A percentile compares a stretch with the other conserved stretches of the same genome.
phyloP scores from a whole-genome alignment of 2,113 vertebrate genomes.

The Myiopsitta monachus region DNA sequence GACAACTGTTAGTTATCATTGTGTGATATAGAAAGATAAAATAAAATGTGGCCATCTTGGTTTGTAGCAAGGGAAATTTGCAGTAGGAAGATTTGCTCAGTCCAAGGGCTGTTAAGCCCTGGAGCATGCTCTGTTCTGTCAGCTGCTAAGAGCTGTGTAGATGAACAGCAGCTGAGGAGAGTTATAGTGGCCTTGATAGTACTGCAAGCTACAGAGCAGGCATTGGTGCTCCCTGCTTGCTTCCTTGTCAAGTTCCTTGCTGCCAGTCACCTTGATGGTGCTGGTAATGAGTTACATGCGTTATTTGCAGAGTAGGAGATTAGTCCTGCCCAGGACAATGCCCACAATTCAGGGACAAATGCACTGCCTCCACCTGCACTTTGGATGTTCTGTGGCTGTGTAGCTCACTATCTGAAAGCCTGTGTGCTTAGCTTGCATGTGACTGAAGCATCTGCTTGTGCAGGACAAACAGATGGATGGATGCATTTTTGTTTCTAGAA shows the following conservation, averaged over 20 bases:
- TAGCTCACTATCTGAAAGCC: not conserved
- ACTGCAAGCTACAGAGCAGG: not conserved
- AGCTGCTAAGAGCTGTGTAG: not conserved
- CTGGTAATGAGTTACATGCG: not conserved
- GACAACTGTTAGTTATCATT: not conserved
- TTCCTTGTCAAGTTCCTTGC: not conserved
- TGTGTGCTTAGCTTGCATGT: accelerated
- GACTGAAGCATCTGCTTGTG: not conserved
- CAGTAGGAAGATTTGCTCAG: not conserved
- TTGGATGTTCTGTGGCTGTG: not conserved
- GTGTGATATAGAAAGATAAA: not conserved
- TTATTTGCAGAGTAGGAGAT: not conserved
- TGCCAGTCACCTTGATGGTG: not conserved
- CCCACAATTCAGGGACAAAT: not conserved
- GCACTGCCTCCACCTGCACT: not conserved
- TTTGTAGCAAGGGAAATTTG: not conserved
- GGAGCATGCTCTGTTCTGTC: not conserved
- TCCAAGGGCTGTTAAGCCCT: not conserved
- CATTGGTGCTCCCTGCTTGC: not conserved
- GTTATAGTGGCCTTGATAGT: not conserved
- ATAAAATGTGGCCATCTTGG: not conserved
- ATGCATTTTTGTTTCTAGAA: not conserved
- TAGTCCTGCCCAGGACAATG: not conserved
- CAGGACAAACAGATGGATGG: not conserved
- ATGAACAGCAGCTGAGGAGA: not conserved